phyloP scores from a whole-genome alignment of 2,797 vertebrate genomes.

The Scolopax rusticola region DNA sequence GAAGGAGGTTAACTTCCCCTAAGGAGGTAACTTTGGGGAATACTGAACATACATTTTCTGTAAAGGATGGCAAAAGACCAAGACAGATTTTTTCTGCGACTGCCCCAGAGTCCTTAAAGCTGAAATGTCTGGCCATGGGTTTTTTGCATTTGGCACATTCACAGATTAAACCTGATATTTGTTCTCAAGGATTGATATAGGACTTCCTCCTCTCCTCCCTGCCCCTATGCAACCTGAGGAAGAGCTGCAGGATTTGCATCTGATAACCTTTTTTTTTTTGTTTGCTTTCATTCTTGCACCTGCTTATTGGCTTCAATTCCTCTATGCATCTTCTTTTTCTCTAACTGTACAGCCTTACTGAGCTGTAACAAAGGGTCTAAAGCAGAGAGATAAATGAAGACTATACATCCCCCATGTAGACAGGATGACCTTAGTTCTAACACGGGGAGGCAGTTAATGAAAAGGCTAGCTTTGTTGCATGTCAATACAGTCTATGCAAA shows the following conservation, averaged over 20 bases:
- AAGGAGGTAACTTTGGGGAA: background rate
- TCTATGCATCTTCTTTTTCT: background rate
- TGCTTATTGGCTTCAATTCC: background rate
- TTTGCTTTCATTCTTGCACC: background rate
- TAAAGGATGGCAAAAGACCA: background rate
- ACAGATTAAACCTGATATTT: background rate
- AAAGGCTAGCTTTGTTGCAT: background rate
- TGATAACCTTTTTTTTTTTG: background rate
- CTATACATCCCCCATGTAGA: background rate
- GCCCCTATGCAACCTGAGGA: background rate
- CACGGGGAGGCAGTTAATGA: background rate
- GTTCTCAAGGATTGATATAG: background rate
- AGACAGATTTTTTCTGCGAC: background rate
- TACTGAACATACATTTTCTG: background rate
- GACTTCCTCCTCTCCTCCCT: background rate
- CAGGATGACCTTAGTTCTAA: background rate
- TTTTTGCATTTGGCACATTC: background rate
- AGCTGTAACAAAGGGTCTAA: background rate
- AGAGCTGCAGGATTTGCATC: background rate
- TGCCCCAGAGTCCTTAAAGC: background rate
- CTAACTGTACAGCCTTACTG: background rate
- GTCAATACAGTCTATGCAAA: background rate
- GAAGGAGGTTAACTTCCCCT: background rate
- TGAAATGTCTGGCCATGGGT: background rate
- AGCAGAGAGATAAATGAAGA: background rate